These are phyloP conservation scores for Heteronetta atricapilla DNA, from an alignment of 2,113 vertebrate genomes.

Conservation along the genomic window DNA sequence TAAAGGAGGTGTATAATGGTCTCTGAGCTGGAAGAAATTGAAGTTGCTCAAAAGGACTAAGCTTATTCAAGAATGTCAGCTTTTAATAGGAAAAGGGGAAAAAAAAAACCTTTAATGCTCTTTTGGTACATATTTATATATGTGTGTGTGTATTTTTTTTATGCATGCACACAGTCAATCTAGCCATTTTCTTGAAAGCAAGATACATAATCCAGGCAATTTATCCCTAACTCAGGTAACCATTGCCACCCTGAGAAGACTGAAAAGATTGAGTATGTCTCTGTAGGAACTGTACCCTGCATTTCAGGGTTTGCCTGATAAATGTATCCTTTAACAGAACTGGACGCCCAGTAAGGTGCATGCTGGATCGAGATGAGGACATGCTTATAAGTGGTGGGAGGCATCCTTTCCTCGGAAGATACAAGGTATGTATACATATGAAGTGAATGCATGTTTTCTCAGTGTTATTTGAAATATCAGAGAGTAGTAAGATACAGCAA, in stretches of 20 bases:
- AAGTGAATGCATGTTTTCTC: not conserved
- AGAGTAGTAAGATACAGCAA: not conserved
- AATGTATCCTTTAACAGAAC: constrained; percentile 69
- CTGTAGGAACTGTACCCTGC: not conserved
- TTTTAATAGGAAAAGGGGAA: not conserved
- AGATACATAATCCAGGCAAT: not conserved
- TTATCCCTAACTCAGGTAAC: not conserved
- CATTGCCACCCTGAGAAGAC: not conserved
- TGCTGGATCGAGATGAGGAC: constrained; percentile 95
- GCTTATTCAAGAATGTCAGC: rapidly evolving
- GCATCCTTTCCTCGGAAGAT: constrained; percentile 90
- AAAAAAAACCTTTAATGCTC: rapidly evolving
- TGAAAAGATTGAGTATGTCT: not conserved
- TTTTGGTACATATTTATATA: not conserved
- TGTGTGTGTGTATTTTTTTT: too few relatives aligned
- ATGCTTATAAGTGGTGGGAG: constrained; percentile 94
- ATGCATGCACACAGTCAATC: not conserved
- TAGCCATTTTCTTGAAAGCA: not conserved
- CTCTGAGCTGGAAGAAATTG: not conserved
- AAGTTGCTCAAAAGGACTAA: not conserved
- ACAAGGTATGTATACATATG: constrained; percentile 81
- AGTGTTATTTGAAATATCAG: not conserved
- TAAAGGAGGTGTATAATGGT: not conserved
- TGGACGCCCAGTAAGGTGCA: constrained; percentile 88
- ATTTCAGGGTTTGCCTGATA: not conserved